Base-by-base conservation (phyloP, 2,888 invertebrate species). In the Aporophyla lueneburgensis region DNA sequence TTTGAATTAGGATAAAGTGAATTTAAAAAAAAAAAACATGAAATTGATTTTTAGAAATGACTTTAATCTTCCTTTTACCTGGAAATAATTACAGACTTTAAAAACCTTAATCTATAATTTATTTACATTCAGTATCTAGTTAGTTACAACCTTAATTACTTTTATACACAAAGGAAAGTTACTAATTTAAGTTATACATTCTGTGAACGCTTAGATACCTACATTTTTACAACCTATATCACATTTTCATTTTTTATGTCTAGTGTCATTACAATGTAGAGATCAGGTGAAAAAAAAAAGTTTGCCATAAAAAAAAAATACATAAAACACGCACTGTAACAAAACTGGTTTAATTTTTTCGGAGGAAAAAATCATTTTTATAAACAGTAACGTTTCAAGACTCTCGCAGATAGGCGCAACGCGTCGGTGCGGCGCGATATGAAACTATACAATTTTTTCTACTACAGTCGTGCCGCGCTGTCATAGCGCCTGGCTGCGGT, bases 211-310 rank as follows among this genome's bases (percentile, higher is more conserved):
- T 96, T 96, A 81, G 58, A 83, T 78, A 94, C 66, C 88, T 92
- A 93, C 90, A 88, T 95, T 95, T 96, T 96, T 96, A 96, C 96
- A 96, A 93, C 93, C 96, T 96, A 96, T 96, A 96, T 96, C 96
- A 96, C 96, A 96, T 96, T 96, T 93, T 96, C 93, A 84, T 83
- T 94, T 95, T 94, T 95, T 94, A 94, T 93, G 91, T 86, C 95
- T 95, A 95, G 87, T 90, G 73, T 86, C 71, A 78, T 87, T 90
- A 87, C 80, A 87, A 72, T 79, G 74, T 85, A 87, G 67, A 74
- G 62, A 69, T 43, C 43, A 74, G 76, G 54, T 84, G 76, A 80
- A 80, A 80, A 74, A 72, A 66, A 79, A 80, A 56, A 74, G 75
- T 33, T 24, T 43, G 74, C 75, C 67, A 9, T 27, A 10, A 51